Conservation (phyloP, 2,113 vertebrate species). For the Euleptes europaea region DNA sequence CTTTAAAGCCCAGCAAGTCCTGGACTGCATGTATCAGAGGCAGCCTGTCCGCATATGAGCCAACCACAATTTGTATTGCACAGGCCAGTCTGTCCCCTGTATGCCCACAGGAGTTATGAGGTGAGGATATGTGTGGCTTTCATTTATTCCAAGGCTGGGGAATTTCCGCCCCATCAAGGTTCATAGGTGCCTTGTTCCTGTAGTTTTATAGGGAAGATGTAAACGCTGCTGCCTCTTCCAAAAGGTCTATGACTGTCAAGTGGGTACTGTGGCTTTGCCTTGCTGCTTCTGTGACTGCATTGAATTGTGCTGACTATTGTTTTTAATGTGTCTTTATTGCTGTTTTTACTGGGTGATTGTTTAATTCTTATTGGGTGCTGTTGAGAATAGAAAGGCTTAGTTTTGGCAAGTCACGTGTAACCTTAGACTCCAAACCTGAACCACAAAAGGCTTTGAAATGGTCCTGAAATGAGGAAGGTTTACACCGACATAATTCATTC, state of each 20-base stretch:
- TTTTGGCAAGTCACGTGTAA: not conserved
- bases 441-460: not conserved
- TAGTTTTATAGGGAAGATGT: not conserved
- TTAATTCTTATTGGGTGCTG: not conserved
- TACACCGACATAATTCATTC: not conserved
- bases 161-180: not conserved
- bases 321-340: not conserved
- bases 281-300: not conserved
- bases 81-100: not conserved
- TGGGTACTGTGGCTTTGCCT: not conserved
- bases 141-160: not conserved
- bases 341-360: not conserved
- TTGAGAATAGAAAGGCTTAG: not conserved
- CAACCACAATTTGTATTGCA: not conserved
- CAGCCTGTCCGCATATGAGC: not conserved
- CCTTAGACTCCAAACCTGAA: not conserved
- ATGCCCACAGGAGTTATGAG: not conserved
- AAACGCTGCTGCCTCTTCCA: not conserved
- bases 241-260: no score
- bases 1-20: not conserved
- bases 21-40: not conserved
- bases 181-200: not conserved
- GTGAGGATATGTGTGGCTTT: not conserved
- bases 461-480: not conserved
- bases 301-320: not conserved